Conservation (phyloP, 2,113 vertebrate species). For the Scortum barcoo region DNA sequence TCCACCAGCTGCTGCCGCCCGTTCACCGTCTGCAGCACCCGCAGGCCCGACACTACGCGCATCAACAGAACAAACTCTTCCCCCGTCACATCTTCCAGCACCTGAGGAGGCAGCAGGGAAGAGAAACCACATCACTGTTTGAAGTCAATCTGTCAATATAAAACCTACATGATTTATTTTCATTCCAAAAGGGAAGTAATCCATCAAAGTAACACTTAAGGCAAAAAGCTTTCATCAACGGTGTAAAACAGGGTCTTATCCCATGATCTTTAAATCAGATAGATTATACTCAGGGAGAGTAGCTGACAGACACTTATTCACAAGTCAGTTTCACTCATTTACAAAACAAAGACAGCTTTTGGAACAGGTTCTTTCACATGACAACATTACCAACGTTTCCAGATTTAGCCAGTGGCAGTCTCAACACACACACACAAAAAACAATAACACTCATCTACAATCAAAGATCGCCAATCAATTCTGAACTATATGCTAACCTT, state of each 20-base stretch:
- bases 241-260: too few relatives aligned
- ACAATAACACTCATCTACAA: background rate
- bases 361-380: background rate
- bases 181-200: too few relatives aligned
- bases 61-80: conserved; percentile 99
- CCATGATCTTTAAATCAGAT: background rate
- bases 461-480: background rate
- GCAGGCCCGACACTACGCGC: conserved; percentile 92
- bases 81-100: conserved; percentile 97
- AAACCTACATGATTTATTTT: background rate
- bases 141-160: background rate
- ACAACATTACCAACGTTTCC: background rate
- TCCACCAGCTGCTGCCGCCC: conserved; percentile 96
- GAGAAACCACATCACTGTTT: background rate
- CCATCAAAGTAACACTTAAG: background rate
- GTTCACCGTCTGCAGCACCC: conserved; percentile 94
- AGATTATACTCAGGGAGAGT: background rate
- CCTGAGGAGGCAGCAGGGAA: conserved; percentile 78
- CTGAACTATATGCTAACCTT: conserved; percentile 83
- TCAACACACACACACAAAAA: background rate
- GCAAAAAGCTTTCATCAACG: too few relatives aligned
- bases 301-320: background rate
- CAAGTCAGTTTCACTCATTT: background rate
- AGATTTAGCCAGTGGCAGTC: background rate
- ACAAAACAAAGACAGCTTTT: background rate